phyloP scores from a whole-genome alignment of 1,140 invertebrate species.

The Drosophila melanogaster region DNA sequence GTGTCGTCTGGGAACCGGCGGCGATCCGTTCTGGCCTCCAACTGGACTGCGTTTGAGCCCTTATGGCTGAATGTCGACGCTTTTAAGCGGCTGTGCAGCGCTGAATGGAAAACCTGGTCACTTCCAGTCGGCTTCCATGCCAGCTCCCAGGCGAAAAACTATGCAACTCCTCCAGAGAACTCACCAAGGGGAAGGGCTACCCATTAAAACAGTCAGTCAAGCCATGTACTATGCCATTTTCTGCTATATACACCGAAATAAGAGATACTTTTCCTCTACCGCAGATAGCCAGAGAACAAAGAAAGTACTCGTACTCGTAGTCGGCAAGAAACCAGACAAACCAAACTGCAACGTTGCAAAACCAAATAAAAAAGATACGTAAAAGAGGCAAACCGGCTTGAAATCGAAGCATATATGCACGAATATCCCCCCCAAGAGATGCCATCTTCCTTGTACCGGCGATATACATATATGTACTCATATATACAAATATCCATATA shows the following conservation, averaged over 20 bases:
- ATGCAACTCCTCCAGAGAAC: conserved; percentile 12
- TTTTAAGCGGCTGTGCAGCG: conserved; percentile 81
- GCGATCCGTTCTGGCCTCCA: conserved; percentile 79
- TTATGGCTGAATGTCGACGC: conserved; percentile 78
- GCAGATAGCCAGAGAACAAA: conserved; percentile 54
- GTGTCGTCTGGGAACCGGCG: conserved; percentile 37
- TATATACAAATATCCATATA: conserved; percentile 1
- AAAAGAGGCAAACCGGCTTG: conserved; percentile 35
- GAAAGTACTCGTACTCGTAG: conserved; percentile 61
- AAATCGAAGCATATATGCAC: conserved; percentile 18
- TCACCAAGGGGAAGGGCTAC: neutral
- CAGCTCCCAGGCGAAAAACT: conserved; percentile 30
- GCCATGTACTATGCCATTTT: conserved; percentile 9
- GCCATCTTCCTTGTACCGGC: conserved; percentile 13
- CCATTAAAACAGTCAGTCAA: neutral
- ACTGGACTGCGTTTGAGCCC: conserved; percentile 79
- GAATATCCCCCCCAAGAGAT: conserved; percentile 43
- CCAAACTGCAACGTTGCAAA: conserved; percentile 22
- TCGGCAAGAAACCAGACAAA: conserved; percentile 37
- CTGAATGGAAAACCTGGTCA: conserved; percentile 78
- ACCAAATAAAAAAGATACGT: neutral
- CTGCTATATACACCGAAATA: conserved; percentile 8
- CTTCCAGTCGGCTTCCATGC: conserved; percentile 22
- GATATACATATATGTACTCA: conserved; percentile 2
- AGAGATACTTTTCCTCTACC: conserved; percentile 30